phyloP scores from a whole-genome alignment of 2,888 invertebrate species.

The Abrostola triplasia region DNA sequence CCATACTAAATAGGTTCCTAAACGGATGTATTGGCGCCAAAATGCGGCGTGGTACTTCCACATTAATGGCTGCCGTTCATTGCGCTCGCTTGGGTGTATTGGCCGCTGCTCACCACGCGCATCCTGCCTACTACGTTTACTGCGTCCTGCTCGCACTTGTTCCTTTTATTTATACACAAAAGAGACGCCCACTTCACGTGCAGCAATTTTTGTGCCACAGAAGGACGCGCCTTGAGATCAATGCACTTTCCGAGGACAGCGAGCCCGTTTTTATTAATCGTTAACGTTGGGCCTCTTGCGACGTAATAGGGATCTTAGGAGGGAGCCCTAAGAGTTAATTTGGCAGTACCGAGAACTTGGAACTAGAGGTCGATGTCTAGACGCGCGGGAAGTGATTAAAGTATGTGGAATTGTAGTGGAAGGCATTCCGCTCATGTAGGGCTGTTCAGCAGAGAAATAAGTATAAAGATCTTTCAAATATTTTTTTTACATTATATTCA shows the following conservation, averaged over 20 bases:
- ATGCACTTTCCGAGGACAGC: slow-evolving; percentile 88
- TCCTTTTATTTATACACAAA: slow-evolving; percentile 67
- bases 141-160: slow-evolving; percentile 77
- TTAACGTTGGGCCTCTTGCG: slow-evolving; percentile 66
- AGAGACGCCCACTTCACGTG: slow-evolving; percentile 82
- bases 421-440: slow-evolving; percentile 72
- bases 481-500: too few species aligned
- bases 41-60: slow-evolving; percentile 80
- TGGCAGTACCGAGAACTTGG: slow-evolving; percentile 53
- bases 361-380: slow-evolving; percentile 76
- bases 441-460: slow-evolving; percentile 45
- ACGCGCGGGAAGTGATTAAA: slow-evolving; percentile 82
- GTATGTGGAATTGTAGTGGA: slow-evolving; percentile 72
- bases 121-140: slow-evolving; percentile 84
- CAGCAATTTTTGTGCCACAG: slow-evolving; percentile 86
- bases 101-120: slow-evolving; percentile 85
- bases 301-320: slow-evolving; percentile 76
- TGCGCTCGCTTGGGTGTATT: slow-evolving; percentile 87
- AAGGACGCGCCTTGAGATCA: slow-evolving; percentile 87
- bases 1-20: slow-evolving; percentile 20
- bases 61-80: slow-evolving; percentile 84
- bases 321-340: slow-evolving; percentile 72
- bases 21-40: slow-evolving; percentile 80
- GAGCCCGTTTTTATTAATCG: slow-evolving; percentile 83
- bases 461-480: neutral